Evolutionary conservation across 2,888 invertebrate species (phyloP).

Genomic region (Cartodere bifasciata): DNA sequence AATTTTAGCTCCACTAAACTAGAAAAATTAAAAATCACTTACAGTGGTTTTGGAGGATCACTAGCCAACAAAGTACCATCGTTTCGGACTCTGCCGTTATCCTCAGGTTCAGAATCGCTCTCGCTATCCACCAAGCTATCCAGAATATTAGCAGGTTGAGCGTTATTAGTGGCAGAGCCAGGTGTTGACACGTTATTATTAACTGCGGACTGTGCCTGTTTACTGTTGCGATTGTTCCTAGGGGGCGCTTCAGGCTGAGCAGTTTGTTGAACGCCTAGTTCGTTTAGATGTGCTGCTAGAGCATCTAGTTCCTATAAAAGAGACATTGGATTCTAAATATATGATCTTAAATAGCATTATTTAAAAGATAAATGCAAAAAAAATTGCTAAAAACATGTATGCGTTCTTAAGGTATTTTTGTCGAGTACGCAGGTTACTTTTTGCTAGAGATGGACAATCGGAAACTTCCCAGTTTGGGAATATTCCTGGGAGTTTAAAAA

Average conservation of each 20-base stretch:
- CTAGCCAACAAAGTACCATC: constrained; percentile 93
- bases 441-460: no score
- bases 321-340: background rate
- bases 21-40: constrained; percentile 36
- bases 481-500: no score
- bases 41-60: constrained; percentile 95
- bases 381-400: no score
- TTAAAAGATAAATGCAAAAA: no score
- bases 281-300: constrained; percentile 90
- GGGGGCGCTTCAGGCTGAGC: constrained; percentile 56
- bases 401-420: no score
- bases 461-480: no score
- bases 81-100: constrained; percentile 67
- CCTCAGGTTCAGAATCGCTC: constrained; percentile 72
- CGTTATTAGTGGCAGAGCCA: constrained; percentile 25
- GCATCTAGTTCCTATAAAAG: constrained; percentile 81
- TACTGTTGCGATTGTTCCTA: constrained; percentile 41
- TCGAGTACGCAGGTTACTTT: no score
- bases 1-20: background rate
- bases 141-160: constrained; percentile 36
- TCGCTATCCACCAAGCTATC: constrained; percentile 62
- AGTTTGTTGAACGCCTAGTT: constrained; percentile 62
- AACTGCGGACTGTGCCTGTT: constrained; percentile 25
- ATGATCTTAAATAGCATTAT: no score
- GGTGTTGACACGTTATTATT: constrained; percentile 29